Evolutionary conservation across 2,113 vertebrate species (phyloP), one percentile per base, ranked within the genome.

Genomic region (Neotoma lepida): DNA sequence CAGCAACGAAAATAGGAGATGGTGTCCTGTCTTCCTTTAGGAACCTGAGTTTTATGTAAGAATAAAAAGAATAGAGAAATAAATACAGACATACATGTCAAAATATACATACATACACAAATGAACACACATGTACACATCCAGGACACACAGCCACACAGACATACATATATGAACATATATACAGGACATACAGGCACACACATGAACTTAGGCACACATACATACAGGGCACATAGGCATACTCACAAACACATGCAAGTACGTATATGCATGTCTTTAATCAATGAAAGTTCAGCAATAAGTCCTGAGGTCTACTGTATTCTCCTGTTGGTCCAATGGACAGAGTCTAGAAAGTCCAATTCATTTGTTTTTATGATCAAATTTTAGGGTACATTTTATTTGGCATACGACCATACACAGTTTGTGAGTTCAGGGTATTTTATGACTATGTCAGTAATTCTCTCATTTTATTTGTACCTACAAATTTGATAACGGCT

Each of bases 311-410:
- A 61, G 6, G 54, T 51, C 6, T 6, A 58, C 6, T 41, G 3
- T 1, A 13, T 4, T 6, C 6, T 28, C n/a, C n/a, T 54, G 0
- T n/a, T 41, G 13, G 35, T 28, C 14, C 24, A 28, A 15, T 15
- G 24, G 56, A 61, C 6, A 82, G 56, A 61, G 9, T 5, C 15
- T 46, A 63, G n/a, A 44, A 84, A 84, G 17, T 46, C 24, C 8
- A 64, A 3, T 71, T 71, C 39, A 9, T 73, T 49, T 49, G 77
- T n/a, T 44, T n/a, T 84, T 28, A 63, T 20, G 17, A 7, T 84
- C 24, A 28, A 41, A 15, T 13, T 18, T 63, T 33, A 84, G 15
- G 39, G 41, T 30, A 64, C 46, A 7, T 33, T 85, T 64, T 28
- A 64, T 46, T 82, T 85, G 4, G 5, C 44, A 33, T 30, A 41